Evolutionary conservation across 2,888 invertebrate species (phyloP).

Genomic region (Lymantria dispar): DNA sequence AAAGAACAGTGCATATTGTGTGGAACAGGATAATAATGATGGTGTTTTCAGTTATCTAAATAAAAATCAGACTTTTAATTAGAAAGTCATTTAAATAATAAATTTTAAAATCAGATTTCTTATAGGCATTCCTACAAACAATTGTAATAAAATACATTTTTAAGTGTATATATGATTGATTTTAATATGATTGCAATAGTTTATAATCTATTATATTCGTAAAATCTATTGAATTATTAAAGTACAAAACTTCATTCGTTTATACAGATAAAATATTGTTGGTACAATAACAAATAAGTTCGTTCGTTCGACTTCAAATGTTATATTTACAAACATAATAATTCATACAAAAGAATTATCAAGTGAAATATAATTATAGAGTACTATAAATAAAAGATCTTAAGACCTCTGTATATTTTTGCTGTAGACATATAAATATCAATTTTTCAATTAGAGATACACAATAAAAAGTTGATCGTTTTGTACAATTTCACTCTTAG

Average conservation of each 20-base stretch:
- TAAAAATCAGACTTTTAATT: no score
- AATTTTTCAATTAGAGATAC: neutral
- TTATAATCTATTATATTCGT: no score
- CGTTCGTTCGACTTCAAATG: conserved; percentile 31
- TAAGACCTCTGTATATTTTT: neutral
- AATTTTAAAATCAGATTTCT: no score
- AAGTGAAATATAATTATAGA: conserved; percentile 27
- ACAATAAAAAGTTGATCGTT: neutral
- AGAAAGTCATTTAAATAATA: no score
- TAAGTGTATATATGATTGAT: no score
- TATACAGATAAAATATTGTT: conserved; percentile 25
- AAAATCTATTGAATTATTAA: conserved; percentile 10
- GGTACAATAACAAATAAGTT: conserved; percentile 10
- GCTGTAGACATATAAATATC: neutral
- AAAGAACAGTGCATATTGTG: no score
- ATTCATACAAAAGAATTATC: conserved; percentile 30
- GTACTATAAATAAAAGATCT: neutral
- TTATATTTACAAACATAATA: conserved; percentile 35
- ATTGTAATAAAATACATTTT: no score
- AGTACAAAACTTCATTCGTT: conserved; percentile 13
- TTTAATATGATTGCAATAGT: no score
- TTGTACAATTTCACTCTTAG: neutral
- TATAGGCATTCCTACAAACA: no score
- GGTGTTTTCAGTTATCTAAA: no score
- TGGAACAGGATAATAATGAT: no score